Conservation (phyloP, 2,113 vertebrate species). For the Bos javanicus region DNA sequence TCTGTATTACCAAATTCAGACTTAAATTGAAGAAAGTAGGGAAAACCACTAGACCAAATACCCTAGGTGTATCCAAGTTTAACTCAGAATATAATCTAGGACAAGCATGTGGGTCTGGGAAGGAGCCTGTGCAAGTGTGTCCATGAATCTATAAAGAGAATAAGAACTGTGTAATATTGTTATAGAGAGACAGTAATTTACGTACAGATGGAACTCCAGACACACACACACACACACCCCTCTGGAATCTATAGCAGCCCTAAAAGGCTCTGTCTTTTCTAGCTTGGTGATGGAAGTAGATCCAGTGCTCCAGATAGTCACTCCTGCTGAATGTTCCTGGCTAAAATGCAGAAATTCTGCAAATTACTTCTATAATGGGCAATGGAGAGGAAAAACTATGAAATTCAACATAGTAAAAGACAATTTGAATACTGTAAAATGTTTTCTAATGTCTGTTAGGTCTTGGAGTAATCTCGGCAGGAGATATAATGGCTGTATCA, state of each 20-base stretch:
- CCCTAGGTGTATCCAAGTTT: background rate
- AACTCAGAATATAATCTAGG: background rate
- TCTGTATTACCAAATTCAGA: too few relatives aligned
- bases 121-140: background rate
- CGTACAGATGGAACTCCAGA: background rate
- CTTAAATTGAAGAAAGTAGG: too few relatives aligned
- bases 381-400: conserved; percentile 37
- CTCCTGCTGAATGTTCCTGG: background rate
- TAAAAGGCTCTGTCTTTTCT: background rate
- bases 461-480: conserved; percentile 7
- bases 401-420: conserved; percentile 31
- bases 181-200: background rate
- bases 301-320: background rate
- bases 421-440: conserved; percentile 32
- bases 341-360: conserved; percentile 20
- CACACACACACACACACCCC: background rate
- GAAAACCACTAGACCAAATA: background rate
- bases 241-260: background rate
- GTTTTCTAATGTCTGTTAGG: conserved; percentile 49
- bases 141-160: background rate
- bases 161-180: background rate
- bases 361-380: conserved; percentile 36
- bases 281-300: background rate
- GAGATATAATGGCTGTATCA: conserved; percentile 3
- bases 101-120: background rate